Conservation (phyloP, 2,888 invertebrate species). For the Hipparchia sbordonii region DNA sequence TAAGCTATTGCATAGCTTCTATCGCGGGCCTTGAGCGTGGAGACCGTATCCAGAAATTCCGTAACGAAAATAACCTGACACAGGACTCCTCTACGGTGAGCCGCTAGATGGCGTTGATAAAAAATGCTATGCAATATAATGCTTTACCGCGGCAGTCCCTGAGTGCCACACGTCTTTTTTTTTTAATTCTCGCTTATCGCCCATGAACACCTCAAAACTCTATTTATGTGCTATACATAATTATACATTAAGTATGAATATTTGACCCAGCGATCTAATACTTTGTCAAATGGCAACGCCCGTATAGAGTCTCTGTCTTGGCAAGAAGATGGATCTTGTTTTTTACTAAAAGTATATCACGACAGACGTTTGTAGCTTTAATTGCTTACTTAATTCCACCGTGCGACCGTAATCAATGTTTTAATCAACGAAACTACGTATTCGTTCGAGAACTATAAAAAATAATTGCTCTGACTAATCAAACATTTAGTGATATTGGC, state of each 20-base stretch:
- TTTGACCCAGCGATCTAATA: neutral
- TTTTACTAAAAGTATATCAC: conserved; percentile 32
- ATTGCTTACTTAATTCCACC: conserved; percentile 43
- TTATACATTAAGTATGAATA: too few relatives aligned
- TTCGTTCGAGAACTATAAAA: conserved; percentile 21
- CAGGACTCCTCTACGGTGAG: too few relatives aligned
- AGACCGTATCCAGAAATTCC: too few relatives aligned
- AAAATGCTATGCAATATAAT: too few relatives aligned
- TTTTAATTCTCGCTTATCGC: too few relatives aligned
- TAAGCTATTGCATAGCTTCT: too few relatives aligned
- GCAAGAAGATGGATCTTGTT: neutral
- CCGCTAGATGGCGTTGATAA: too few relatives aligned
- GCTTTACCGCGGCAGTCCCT: too few relatives aligned
- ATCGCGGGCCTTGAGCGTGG: too few relatives aligned
- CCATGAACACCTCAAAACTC: too few relatives aligned
- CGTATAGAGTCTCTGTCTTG: neutral
- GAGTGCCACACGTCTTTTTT: too few relatives aligned
- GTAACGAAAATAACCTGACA: too few relatives aligned
- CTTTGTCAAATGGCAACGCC: neutral
- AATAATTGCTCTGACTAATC: conserved; percentile 15
- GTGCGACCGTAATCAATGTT: conserved; percentile 31
- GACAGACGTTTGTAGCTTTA: conserved; percentile 36
- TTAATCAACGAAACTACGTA: conserved; percentile 27
- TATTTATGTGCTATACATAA: neutral
- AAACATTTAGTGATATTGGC: conserved; percentile 1